Percentiles rank a stretch among this genome's conserved stretches.
These are phyloP conservation scores for Cassiopea andromeda DNA, from an alignment of 30 jellyfish, hydroid and myxozoan species.

Conservation along the genomic window DNA sequence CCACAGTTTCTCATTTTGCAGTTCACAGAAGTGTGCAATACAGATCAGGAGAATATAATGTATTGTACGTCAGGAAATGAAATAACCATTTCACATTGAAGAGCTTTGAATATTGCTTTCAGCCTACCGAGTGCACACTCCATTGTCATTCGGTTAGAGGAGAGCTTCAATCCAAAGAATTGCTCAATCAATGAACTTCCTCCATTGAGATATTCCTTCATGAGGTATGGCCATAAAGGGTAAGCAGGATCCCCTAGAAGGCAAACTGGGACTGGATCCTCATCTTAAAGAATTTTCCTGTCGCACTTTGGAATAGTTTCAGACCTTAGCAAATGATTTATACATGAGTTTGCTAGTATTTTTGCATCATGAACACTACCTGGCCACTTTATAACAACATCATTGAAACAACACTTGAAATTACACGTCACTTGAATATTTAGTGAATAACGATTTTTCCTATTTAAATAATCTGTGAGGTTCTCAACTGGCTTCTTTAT, in stretches of 20 bases:
- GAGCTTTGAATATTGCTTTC: conserved; percentile 59
- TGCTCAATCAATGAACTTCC: conserved; percentile 52
- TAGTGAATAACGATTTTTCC: conserved; percentile 20
- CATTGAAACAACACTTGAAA: conserved; percentile 36
- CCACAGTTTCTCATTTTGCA: conserved; percentile 16
- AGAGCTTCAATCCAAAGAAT: conserved; percentile 63
- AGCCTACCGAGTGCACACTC: conserved; percentile 73
- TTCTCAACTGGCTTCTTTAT: conserved; percentile 28
- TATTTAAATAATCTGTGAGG: conserved; percentile 36
- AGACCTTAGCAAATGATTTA: conserved; percentile 17
- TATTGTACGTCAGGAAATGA: not conserved
- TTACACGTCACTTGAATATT: conserved; percentile 54
- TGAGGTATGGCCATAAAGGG: conserved; percentile 72
- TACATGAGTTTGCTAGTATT: conserved; percentile 34
- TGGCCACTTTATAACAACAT: conserved; percentile 59
- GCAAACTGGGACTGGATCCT: conserved; percentile 58
- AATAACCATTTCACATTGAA: conserved; percentile 51
- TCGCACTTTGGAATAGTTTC: conserved; percentile 49
- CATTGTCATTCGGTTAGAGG: conserved; percentile 67
- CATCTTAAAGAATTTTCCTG: conserved; percentile 39
- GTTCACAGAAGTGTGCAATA: conserved; percentile 45
- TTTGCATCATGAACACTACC: conserved; percentile 78
- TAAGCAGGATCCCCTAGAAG: conserved; percentile 80
- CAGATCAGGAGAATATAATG: conserved; percentile 43
- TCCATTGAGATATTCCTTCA: conserved; percentile 64